Conservation (phyloP, 2,888 invertebrate genomes). For the Brachyptera risi region DNA sequence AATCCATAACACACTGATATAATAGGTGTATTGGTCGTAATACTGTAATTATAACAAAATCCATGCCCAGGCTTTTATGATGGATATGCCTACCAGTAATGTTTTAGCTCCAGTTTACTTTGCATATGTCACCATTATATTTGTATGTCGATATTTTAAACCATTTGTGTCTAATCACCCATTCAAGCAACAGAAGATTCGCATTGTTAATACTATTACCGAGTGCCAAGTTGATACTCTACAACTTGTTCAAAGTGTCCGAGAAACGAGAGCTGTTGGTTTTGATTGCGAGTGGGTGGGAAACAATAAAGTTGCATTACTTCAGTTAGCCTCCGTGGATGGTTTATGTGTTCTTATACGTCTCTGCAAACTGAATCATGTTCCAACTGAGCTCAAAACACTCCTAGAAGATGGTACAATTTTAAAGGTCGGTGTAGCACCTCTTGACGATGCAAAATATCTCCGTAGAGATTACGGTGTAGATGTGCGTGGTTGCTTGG, state of each 20-base stretch:
- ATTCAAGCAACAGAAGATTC: background rate
- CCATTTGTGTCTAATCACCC: too few relatives aligned
- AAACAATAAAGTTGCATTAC: slow-evolving; percentile 58
- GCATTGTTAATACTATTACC: background rate
- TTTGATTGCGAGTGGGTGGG: slow-evolving; percentile 82
- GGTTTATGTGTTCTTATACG: slow-evolving; percentile 69
- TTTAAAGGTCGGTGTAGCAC: slow-evolving; percentile 73
- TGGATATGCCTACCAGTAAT: too few relatives aligned
- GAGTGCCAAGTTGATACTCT: background rate
- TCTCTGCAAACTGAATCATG: slow-evolving; percentile 53
- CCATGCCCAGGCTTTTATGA: too few relatives aligned
- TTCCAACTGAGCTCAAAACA: slow-evolving; percentile 61
- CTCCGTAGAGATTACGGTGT: slow-evolving; percentile 61
- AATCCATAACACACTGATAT: too few relatives aligned
- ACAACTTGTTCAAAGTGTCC: background rate
- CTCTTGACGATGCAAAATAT: slow-evolving; percentile 64
- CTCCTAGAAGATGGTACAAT: slow-evolving; percentile 60
- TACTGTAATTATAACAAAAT: too few relatives aligned
- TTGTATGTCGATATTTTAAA: too few relatives aligned
- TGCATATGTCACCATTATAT: too few relatives aligned
- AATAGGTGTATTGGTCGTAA: too few relatives aligned
- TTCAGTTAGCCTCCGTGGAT: slow-evolving; percentile 67
- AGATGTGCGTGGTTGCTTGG: slow-evolving; percentile 54
- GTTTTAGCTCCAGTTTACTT: too few relatives aligned
- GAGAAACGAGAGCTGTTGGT: slow-evolving; percentile 52